Conservation (phyloP, 2,888 invertebrate genomes). For the Dryocosmus kuriphilus region DNA sequence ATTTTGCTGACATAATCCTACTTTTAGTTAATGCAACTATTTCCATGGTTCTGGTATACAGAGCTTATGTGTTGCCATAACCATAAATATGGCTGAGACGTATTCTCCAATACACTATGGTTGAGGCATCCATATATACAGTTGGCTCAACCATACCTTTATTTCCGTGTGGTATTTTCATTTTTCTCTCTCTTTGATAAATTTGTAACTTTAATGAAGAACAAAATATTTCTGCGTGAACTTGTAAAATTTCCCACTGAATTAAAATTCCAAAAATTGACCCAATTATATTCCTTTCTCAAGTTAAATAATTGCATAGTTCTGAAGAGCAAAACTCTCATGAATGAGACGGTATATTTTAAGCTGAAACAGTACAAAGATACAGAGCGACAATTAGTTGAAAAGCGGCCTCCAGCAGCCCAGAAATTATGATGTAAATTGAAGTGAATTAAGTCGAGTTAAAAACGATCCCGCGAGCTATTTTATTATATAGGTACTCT, state of each 20-base stretch:
- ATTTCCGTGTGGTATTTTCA: too few relatives aligned
- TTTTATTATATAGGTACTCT: conserved; percentile 25
- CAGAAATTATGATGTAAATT: conserved; percentile 37
- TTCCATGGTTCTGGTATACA: too few relatives aligned
- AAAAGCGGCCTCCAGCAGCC: conserved; percentile 28
- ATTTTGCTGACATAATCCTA: too few relatives aligned
- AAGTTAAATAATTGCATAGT: background rate
- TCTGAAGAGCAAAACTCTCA: background rate
- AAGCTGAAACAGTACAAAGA: conserved; percentile 25
- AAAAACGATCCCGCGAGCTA: conserved; percentile 35
- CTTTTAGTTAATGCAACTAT: too few relatives aligned
- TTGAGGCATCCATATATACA: too few relatives aligned
- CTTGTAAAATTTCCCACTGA: background rate
- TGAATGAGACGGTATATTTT: conserved; percentile 26
- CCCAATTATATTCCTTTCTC: conserved; percentile 13
- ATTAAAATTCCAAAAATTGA: conserved; percentile 29
- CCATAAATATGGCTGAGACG: too few relatives aligned
- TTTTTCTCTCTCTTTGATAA: background rate
- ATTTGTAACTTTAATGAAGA: background rate
- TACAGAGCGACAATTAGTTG: conserved; percentile 33
- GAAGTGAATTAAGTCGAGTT: conserved; percentile 38
- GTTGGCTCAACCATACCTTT: too few relatives aligned
- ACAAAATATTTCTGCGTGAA: background rate
- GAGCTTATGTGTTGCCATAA: too few relatives aligned
- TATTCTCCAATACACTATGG: too few relatives aligned